Percentiles rank a stretch among this genome's conserved stretches.
These are phyloP conservation scores for Leontopithecus rosalia DNA, from an alignment of 2,797 vertebrate species.

Conservation along the genomic window DNA sequence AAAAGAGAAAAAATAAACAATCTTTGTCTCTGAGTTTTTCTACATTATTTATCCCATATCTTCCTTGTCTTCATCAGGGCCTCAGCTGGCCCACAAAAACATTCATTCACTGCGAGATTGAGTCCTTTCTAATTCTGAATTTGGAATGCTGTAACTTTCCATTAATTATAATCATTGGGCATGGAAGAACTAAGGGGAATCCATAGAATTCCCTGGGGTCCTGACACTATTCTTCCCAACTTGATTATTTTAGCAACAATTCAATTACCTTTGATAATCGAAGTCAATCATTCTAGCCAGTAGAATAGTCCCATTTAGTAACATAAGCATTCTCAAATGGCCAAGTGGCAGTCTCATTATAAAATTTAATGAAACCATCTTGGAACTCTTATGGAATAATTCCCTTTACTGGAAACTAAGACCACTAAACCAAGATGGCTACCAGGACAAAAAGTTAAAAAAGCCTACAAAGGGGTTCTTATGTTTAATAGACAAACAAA, in stretches of 20 bases:
- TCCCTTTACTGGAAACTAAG: neutral
- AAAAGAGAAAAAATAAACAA: neutral
- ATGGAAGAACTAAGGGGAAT: neutral
- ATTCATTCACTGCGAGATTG: neutral
- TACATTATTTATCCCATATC: neutral
- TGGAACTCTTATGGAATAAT: neutral
- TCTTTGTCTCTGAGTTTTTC: neutral
- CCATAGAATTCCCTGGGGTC: neutral
- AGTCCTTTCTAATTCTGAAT: neutral
- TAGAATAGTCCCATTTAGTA: neutral
- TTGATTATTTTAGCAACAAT: neutral
- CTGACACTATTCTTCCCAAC: neutral
- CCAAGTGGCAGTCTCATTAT: neutral
- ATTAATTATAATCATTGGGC: neutral
- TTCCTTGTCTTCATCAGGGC: neutral
- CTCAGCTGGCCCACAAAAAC: neutral
- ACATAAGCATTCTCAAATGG: neutral
- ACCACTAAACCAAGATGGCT: neutral
- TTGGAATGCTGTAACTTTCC: neutral
- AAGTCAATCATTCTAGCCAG: neutral
- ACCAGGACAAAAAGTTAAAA: neutral
- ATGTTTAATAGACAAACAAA: neutral
- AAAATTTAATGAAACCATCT: neutral
- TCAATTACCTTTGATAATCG: neutral
- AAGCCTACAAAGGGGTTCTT: neutral